These are phyloP conservation scores for Philantomba maxwellii DNA, from an alignment of 2,113 vertebrate genomes.

Conservation along the genomic window DNA sequence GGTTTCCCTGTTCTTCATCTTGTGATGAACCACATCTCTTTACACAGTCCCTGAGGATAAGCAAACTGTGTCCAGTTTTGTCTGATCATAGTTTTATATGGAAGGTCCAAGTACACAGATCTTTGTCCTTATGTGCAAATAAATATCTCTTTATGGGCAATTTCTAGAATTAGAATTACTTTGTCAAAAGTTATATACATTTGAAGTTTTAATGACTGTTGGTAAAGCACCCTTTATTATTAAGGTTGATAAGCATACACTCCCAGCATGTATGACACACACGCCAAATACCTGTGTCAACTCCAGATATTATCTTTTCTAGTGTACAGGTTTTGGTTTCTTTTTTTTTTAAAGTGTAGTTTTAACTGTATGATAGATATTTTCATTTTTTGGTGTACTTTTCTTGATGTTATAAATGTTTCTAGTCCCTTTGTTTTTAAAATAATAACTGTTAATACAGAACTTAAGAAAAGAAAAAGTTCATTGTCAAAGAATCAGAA, in stretches of 20 bases:
- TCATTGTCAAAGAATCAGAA: neutral
- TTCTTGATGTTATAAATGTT: neutral
- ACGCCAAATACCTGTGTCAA: neutral
- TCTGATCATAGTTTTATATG: neutral
- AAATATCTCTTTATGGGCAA: neutral
- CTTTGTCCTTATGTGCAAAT: neutral
- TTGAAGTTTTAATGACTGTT: neutral
- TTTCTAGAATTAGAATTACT: neutral
- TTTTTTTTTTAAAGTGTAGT: neutral
- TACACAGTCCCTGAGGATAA: neutral
- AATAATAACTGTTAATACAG: neutral
- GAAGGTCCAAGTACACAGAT: neutral
- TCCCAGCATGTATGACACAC: neutral
- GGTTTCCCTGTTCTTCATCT: neutral
- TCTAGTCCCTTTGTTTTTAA: neutral
- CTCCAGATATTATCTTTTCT: neutral
- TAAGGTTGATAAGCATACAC: neutral
- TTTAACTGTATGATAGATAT: neutral
- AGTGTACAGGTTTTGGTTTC: neutral
- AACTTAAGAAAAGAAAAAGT: neutral
- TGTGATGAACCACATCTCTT: neutral
- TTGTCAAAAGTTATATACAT: neutral
- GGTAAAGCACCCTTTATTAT: neutral
- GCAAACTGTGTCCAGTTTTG: neutral
- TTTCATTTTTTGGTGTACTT: slow-evolving; percentile 1